These are phyloP conservation scores for Helogale parvula DNA, from an alignment of 2,113 vertebrate species.

Conservation along the genomic window DNA sequence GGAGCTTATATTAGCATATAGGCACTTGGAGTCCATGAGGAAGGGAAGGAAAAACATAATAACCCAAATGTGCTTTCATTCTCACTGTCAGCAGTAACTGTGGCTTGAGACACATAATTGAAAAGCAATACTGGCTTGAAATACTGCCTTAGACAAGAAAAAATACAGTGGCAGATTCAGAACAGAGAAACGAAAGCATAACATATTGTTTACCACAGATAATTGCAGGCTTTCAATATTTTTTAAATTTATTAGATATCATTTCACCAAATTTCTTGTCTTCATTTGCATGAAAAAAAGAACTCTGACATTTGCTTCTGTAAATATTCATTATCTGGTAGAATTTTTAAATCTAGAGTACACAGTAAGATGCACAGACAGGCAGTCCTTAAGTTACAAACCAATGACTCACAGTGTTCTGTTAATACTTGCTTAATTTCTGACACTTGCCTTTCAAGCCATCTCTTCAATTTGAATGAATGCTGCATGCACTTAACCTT, in stretches of 20 bases:
- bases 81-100: constrained; percentile 79
- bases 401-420: constrained; percentile 2
- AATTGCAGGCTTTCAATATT: constrained; percentile 82
- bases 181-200: constrained; percentile 73
- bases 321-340: constrained; percentile 76
- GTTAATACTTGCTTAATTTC: constrained; percentile 70
- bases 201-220: constrained; percentile 80
- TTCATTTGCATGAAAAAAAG: constrained; percentile 57
- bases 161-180: constrained; percentile 52
- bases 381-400: constrained; percentile 41
- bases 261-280: constrained; percentile 76
- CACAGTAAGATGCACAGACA: constrained; percentile 29
- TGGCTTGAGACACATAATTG: constrained; percentile 82
- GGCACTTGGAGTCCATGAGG: constrained; percentile 79
- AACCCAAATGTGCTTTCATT: constrained; percentile 75
- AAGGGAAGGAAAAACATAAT: constrained; percentile 59
- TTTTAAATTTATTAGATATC: constrained; percentile 80
- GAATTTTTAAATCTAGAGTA: constrained; percentile 54
- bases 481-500: constrained; percentile 55
- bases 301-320: constrained; percentile 63
- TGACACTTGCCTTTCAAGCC: constrained; percentile 57
- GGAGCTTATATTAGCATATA: constrained; percentile 83
- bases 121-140: constrained; percentile 81
- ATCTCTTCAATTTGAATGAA: constrained; percentile 46
- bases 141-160: constrained; percentile 73